Percentiles rank a stretch among this genome's conserved stretches.
Conservation (phyloP, 1,140 invertebrate genomes). For the Mercenaria mercenaria region DNA sequence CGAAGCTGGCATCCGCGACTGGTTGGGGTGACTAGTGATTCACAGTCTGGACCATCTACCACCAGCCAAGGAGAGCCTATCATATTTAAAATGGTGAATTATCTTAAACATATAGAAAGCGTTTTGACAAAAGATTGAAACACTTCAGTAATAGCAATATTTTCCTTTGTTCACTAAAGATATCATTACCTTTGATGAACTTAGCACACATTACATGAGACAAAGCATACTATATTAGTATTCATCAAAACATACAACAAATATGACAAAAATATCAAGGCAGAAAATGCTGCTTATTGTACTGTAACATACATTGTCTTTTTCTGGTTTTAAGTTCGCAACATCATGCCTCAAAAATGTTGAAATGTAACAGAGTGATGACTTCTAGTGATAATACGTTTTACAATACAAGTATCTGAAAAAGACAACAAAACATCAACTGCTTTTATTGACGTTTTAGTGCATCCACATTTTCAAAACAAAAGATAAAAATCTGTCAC, state of each 20-base stretch:
- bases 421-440: conserved; percentile 34
- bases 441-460: neutral
- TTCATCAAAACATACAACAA: neutral
- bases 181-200: conserved; percentile 1
- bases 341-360: conserved; percentile 52
- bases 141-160: too few relatives aligned
- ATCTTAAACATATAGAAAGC: too few relatives aligned
- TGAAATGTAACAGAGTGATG: conserved; percentile 40
- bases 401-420: conserved; percentile 18
- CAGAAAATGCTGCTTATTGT: neutral
- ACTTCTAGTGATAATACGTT: neutral
- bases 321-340: neutral
- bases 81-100: too few relatives aligned
- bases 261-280: neutral
- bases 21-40: too few relatives aligned
- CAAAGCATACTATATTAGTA: neutral
- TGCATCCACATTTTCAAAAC: conserved; percentile 10
- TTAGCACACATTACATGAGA: neutral
- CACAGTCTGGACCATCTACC: too few relatives aligned
- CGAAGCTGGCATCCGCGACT: too few relatives aligned
- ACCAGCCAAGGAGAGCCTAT: too few relatives aligned
- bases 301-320: neutral
- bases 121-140: too few relatives aligned
- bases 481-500: conserved; percentile 41
- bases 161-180: too few relatives aligned